phyloP scores from a whole-genome alignment of 2,797 vertebrate genomes.

The Acrossocheilus fasciatus region DNA sequence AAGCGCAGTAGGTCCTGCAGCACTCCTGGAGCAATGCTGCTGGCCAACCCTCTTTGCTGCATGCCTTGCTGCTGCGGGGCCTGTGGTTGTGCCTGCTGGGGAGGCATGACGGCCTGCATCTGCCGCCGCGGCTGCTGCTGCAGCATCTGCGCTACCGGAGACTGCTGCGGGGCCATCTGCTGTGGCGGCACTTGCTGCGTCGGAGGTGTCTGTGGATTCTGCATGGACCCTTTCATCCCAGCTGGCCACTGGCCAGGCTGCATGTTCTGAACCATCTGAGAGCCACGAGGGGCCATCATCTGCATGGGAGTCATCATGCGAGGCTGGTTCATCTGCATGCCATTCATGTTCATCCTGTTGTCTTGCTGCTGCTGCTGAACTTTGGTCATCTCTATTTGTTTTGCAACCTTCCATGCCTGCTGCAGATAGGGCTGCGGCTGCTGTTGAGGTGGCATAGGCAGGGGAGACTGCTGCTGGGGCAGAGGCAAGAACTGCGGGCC shows the following conservation, averaged over 20 bases:
- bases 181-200: conserved; percentile 78
- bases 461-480: conserved; percentile 85
- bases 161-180: conserved; percentile 75
- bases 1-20: conserved; percentile 94
- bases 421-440: conserved; percentile 79
- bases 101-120: conserved; percentile 76
- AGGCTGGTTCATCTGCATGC: conserved; percentile 83
- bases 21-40: conserved; percentile 89
- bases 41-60: conserved; percentile 72
- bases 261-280: conserved; percentile 85
- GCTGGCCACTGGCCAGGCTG: conserved; percentile 89
- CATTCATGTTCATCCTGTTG: conserved; percentile 89
- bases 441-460: conserved; percentile 79
- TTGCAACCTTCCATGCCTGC: conserved; percentile 88
- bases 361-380: conserved; percentile 90
- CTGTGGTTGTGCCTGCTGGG: conserved; percentile 81
- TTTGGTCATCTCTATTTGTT: conserved; percentile 93
- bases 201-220: conserved; percentile 71
- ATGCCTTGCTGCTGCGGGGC: conserved; percentile 78
- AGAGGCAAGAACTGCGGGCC: conserved; percentile 81
- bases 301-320: conserved; percentile 82
- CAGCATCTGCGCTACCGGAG: conserved; percentile 72
- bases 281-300: conserved; percentile 85
- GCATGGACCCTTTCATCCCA: conserved; percentile 80
- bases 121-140: conserved; percentile 56